Conservation (phyloP, 2,888 invertebrate genomes). For the Malthinus seriepunctatus region DNA sequence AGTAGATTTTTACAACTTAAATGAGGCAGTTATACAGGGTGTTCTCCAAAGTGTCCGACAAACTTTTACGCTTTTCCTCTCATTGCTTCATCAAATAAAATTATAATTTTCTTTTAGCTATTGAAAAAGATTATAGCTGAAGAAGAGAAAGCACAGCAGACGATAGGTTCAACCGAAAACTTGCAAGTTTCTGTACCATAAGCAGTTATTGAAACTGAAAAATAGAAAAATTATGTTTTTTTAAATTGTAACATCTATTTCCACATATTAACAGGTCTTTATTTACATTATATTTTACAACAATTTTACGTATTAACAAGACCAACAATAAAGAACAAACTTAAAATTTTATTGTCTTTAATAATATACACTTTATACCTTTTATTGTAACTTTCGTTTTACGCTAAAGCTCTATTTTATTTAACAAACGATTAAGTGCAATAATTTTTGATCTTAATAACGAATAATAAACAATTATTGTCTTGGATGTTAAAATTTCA, state of each 20-base stretch:
- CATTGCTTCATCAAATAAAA: too few species aligned
- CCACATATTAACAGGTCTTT: constrained; percentile 27
- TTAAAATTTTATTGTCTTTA: constrained; percentile 15
- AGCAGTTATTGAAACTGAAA: neutral
- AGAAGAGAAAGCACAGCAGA: neutral
- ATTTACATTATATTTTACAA: constrained; percentile 28
- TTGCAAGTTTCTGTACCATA: neutral
- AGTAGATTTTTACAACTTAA: too few species aligned
- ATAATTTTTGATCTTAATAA: too few species aligned
- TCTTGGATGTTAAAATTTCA: too few species aligned
- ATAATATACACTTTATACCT: constrained; percentile 4
- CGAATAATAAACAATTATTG: too few species aligned
- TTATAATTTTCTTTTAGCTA: neutral
- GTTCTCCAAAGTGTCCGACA: too few species aligned
- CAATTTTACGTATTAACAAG: constrained; percentile 26
- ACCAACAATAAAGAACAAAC: constrained; percentile 21
- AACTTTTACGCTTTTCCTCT: too few species aligned
- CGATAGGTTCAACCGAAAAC: too few species aligned
- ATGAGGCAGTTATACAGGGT: too few species aligned
- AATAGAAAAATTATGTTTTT: too few species aligned
- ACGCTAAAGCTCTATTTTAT: constrained; percentile 2
- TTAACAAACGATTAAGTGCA: neutral
- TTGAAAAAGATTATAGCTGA: neutral
- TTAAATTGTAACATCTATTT: constrained; percentile 28
- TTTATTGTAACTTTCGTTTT: neutral